phyloP scores from a whole-genome alignment of 2,888 invertebrate species.

The Ophonus ardosiacus region DNA sequence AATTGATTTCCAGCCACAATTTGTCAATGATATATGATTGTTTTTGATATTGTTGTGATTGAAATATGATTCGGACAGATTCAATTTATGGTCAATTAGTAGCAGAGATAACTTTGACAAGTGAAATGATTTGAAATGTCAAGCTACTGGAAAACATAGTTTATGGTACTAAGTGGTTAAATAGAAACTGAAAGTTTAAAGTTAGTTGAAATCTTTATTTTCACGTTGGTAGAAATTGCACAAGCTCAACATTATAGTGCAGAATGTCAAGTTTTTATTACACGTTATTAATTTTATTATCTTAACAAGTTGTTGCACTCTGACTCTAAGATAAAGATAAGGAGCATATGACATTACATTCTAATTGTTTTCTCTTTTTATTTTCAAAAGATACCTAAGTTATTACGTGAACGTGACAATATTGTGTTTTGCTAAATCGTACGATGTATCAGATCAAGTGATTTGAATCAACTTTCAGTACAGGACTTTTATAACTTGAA shows the following conservation, averaged over 20 bases:
- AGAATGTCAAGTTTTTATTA: background rate
- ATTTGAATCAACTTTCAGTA: too few relatives aligned
- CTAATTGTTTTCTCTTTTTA: too few relatives aligned
- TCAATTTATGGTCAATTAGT: slow-evolving; percentile 31
- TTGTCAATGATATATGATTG: slow-evolving; percentile 40
- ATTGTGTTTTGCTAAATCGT: too few relatives aligned
- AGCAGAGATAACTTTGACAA: slow-evolving; percentile 13
- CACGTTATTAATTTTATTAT: too few relatives aligned
- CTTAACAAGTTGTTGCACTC: too few relatives aligned
- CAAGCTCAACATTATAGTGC: too few relatives aligned
- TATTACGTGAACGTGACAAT: too few relatives aligned
- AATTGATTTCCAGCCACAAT: slow-evolving; percentile 7
- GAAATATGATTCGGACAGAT: slow-evolving; percentile 23
- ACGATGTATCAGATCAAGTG: too few relatives aligned
- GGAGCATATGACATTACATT: too few relatives aligned
- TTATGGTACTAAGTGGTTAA: background rate
- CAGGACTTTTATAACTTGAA: too few relatives aligned
- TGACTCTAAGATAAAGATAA: too few relatives aligned
- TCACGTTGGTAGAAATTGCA: background rate
- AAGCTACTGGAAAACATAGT: background rate
- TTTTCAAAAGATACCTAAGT: too few relatives aligned
- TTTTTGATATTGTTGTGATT: slow-evolving; percentile 39
- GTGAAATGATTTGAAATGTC: background rate
- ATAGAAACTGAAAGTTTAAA: background rate
- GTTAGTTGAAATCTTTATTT: background rate